These are phyloP conservation scores for Leptoteleia sp. DNA, from an alignment of 1,140 invertebrate genomes.

Conservation along the genomic window DNA sequence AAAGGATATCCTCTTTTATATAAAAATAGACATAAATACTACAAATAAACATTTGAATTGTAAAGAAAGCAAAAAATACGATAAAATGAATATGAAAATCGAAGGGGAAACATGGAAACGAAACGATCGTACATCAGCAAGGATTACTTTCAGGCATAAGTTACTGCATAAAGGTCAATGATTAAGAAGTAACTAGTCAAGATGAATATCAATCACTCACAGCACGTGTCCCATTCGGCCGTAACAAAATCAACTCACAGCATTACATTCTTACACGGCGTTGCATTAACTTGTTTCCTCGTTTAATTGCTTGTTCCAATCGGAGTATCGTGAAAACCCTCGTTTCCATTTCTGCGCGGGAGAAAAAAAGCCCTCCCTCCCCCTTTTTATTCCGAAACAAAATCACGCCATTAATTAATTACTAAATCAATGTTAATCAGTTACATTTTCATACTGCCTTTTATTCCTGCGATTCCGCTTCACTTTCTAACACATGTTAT, in stretches of 20 bases:
- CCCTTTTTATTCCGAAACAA: no score
- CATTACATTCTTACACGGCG: slow-evolving; percentile 37
- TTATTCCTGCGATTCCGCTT: no score
- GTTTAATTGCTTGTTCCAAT: slow-evolving; percentile 42
- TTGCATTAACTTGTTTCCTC: slow-evolving; percentile 43
- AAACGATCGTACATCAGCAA: slow-evolving; percentile 36
- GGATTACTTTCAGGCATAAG: slow-evolving; percentile 55
- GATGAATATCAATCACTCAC: slow-evolving; percentile 66
- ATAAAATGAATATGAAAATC: neutral
- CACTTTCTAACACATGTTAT: slow-evolving; percentile 15
- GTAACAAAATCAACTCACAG: slow-evolving; percentile 61
- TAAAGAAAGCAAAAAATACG: no score
- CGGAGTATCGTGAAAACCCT: slow-evolving; percentile 29
- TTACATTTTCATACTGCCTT: slow-evolving; percentile 6
- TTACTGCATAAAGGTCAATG: slow-evolving; percentile 62
- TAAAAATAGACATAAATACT: no score
- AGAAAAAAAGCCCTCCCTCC: neutral
- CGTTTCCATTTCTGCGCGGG: slow-evolving; percentile 1
- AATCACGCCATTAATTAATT: slow-evolving; percentile 8
- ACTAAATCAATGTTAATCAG: slow-evolving; percentile 4
- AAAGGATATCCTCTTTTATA: no score
- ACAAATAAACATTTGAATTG: no score
- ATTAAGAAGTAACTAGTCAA: slow-evolving; percentile 68
- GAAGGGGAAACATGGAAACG: neutral
- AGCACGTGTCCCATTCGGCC: slow-evolving; percentile 58